Base-by-base conservation (phyloP, 2,888 invertebrate species). In the Bellardia pandia region DNA sequence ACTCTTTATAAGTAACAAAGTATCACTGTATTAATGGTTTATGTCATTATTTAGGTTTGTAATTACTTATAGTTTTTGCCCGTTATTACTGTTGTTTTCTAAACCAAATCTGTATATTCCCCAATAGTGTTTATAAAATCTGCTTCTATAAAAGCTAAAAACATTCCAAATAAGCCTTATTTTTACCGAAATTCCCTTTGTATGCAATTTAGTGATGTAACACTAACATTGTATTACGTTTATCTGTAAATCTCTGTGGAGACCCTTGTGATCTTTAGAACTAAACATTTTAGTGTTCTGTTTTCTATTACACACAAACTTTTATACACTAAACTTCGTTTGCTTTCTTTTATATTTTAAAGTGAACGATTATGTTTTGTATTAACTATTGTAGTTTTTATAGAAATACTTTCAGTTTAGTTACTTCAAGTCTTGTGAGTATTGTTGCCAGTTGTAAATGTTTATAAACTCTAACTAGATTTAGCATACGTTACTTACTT, bases 291-390 rank as follows among this genome's bases (percentile, higher is more conserved):
- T 45, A 69, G 74, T 74, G 85, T 48, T 51, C 75, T 69, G 48
- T 23, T 13, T 58, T 79, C 37, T 79, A 60, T 60, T 45, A 68
- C 40, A 56, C 16, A n/a, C 11, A 42, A 6, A 48, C 33, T 58
- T 74, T 51, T 64, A 48, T 78, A 58, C 60, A 30, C 14, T 33
- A n/a, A 62, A 60, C 51, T 56, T 68, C 33, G 30, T 11, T 69
- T 71, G 69, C 60, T 40, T n/a, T n/a, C n/a, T 23, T 30, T 23
- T 69, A 13, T 60, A 23, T 58, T 37, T 60, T 60, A 66, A 81
- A 81, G 56, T 66, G 74, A 56, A 66, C 58, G 81, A 81, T 74
- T 75, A 68, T 82, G 56, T 51, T 78, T 69, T 48, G 72, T 45
- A 58, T 78, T 72, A 37, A 48, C 77, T 51, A 58, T 56, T 72